phyloP scores from a whole-genome alignment of 2,113 vertebrate genomes.

The Cnemophilus loriae region DNA sequence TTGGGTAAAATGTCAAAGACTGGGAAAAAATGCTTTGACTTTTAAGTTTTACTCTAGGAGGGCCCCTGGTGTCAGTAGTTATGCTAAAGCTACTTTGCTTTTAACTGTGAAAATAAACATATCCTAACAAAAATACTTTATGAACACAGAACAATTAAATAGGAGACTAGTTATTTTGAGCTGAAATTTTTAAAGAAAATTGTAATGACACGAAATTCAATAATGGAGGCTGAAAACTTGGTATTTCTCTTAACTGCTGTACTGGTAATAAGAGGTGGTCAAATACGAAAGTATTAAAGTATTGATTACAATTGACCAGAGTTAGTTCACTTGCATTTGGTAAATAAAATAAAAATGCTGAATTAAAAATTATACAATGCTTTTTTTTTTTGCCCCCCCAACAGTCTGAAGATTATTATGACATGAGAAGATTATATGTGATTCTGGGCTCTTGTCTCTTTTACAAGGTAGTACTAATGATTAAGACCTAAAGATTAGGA shows the following conservation, averaged over 20 bases:
- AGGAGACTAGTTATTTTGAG: background rate
- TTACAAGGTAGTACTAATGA: conserved; percentile 83
- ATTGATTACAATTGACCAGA: background rate
- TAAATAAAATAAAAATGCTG: background rate
- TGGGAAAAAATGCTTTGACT: background rate
- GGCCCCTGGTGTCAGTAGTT: conserved; percentile 1
- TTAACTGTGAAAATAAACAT: background rate
- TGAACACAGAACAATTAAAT: background rate
- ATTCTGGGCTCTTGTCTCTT: conserved; percentile 93
- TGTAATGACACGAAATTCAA: fast-evolving
- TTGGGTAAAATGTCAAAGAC: background rate
- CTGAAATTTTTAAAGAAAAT: background rate
- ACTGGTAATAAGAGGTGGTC: background rate
- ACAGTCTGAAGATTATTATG: conserved; percentile 92
- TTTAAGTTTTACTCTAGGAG: background rate
- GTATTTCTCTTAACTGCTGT: background rate
- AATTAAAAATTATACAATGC: background rate
- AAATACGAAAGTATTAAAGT: background rate
- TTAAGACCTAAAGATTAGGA: background rate
- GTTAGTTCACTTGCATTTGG: background rate
- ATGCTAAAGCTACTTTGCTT: background rate
- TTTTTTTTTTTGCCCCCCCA: background rate
- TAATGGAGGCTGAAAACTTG: background rate
- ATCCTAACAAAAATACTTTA: background rate
- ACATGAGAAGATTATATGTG: conserved; percentile 88